These are phyloP conservation scores for Corapipo altera DNA, from an alignment of 2,113 vertebrate genomes.

Conservation along the genomic window DNA sequence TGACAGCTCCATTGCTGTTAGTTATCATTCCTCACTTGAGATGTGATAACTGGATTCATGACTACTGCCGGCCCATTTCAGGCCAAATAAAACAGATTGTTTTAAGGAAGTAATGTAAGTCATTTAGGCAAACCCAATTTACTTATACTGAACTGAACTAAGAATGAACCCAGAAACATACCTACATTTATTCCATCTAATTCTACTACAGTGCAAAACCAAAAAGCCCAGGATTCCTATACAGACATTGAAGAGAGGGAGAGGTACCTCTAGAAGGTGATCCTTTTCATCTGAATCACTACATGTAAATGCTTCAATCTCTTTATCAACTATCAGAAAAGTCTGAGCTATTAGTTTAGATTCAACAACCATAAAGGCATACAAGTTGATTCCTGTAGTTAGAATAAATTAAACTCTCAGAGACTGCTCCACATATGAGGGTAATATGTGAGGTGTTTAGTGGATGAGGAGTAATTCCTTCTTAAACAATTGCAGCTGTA, in stretches of 20 bases:
- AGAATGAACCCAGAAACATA: slow-evolving; percentile 18
- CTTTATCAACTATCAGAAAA: background rate
- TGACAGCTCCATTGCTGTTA: slow-evolving; percentile 21
- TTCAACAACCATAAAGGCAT: background rate
- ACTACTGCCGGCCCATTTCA: slow-evolving; percentile 26
- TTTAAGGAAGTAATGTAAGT: background rate
- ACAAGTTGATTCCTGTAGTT: background rate
- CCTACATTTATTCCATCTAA: background rate
- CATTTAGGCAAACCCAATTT: slow-evolving; percentile 22
- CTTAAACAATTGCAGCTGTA: background rate
- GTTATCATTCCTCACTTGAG: slow-evolving; percentile 23
- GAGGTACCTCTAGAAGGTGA: background rate
- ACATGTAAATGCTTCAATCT: background rate
- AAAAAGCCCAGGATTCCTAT: background rate
- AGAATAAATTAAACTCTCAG: background rate
- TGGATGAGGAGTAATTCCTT: background rate
- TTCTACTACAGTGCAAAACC: background rate
- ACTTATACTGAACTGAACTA: slow-evolving; percentile 17
- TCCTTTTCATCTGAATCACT: background rate
- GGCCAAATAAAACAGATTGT: slow-evolving; percentile 31
- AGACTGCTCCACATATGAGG: background rate
- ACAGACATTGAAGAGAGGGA: background rate
- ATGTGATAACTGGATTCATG: slow-evolving; percentile 26
- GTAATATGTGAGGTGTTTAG: background rate
- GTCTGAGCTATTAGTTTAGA: background rate